A percentile compares a stretch with the other conserved stretches of the same genome.
These are phyloP conservation scores for Diarsia brunnea DNA, from an alignment of 2,888 invertebrate genomes.

Conservation along the genomic window DNA sequence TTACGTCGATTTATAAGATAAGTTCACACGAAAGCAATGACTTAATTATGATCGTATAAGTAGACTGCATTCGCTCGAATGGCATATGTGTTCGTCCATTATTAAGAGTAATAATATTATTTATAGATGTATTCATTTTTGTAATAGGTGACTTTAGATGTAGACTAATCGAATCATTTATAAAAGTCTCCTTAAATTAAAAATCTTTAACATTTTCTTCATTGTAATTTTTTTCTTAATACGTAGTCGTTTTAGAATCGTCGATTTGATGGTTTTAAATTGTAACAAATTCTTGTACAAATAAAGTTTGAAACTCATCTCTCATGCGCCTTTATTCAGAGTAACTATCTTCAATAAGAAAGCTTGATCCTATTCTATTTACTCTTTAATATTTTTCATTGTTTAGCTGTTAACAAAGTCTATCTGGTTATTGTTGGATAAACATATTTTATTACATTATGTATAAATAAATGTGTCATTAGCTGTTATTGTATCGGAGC, in stretches of 20 bases:
- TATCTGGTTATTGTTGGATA: constrained; percentile 87
- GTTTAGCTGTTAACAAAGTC: constrained; percentile 87
- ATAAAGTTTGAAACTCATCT: constrained; percentile 69
- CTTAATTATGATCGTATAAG: constrained; percentile 83
- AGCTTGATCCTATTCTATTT: constrained; percentile 74
- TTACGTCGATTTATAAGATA: constrained; percentile 81
- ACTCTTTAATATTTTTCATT: constrained; percentile 77
- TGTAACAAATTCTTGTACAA: constrained; percentile 73
- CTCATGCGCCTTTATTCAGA: constrained; percentile 73
- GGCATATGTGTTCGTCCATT: constrained; percentile 90
- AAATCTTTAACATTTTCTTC: constrained; percentile 53
- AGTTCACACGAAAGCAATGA: constrained; percentile 86
- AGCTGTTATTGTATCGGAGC: constrained; percentile 78
- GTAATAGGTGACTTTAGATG: constrained; percentile 78
- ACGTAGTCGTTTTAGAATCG: constrained; percentile 54
- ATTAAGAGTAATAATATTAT: constrained; percentile 84
- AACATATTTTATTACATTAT: constrained; percentile 87
- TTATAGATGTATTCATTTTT: constrained; percentile 86
- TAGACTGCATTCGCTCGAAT: constrained; percentile 90
- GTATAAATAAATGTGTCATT: constrained; percentile 77
- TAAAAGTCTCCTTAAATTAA: constrained; percentile 58
- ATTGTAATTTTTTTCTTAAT: constrained; percentile 53
- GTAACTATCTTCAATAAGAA: constrained; percentile 74
- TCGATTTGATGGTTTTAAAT: constrained; percentile 60
- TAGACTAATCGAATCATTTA: constrained; percentile 73